phyloP scores from a whole-genome alignment of 2,888 invertebrate genomes.

The Drosophila formosana region DNA sequence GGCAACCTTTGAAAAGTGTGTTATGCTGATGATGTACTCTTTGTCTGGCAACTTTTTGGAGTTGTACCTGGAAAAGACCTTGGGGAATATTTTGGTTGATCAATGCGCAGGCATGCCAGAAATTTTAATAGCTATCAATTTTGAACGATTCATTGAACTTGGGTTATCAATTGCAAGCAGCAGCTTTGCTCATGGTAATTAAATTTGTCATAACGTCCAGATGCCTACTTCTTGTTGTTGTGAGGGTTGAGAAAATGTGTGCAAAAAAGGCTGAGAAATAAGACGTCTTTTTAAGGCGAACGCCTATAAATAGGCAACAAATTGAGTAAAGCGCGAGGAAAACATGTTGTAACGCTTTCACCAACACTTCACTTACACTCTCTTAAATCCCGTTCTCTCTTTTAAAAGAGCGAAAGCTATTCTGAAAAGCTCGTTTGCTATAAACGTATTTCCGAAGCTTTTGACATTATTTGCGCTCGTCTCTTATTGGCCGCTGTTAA shows the following conservation, averaged over 20 bases:
- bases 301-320: slow-evolving; percentile 64
- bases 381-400: slow-evolving; percentile 45
- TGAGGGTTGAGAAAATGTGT: neutral
- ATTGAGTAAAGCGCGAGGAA: slow-evolving; percentile 17
- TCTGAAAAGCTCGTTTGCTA: slow-evolving; percentile 48
- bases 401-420: slow-evolving; percentile 44
- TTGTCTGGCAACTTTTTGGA: slow-evolving; percentile 22
- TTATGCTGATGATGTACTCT: slow-evolving; percentile 3
- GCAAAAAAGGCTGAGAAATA: slow-evolving; percentile 1
- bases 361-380: slow-evolving; percentile 42
- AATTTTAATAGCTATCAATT: slow-evolving; percentile 73
- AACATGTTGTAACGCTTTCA: slow-evolving; percentile 29
- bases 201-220: slow-evolving; percentile 72
- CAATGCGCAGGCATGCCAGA: slow-evolving; percentile 53
- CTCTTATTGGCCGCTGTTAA: slow-evolving; percentile 58
- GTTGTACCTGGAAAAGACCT: slow-evolving; percentile 40
- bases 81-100: slow-evolving; percentile 32
- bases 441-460: slow-evolving; percentile 50
- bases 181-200: slow-evolving; percentile 60
- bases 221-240: slow-evolving; percentile 40
- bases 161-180: slow-evolving; percentile 66
- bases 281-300: slow-evolving; percentile 37
- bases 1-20: slow-evolving; percentile 30
- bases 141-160: slow-evolving; percentile 66
- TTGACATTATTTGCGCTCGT: slow-evolving; percentile 24